phyloP scores from a whole-genome alignment of 23 tunicate genomes.

The Phallusia fumigata region DNA sequence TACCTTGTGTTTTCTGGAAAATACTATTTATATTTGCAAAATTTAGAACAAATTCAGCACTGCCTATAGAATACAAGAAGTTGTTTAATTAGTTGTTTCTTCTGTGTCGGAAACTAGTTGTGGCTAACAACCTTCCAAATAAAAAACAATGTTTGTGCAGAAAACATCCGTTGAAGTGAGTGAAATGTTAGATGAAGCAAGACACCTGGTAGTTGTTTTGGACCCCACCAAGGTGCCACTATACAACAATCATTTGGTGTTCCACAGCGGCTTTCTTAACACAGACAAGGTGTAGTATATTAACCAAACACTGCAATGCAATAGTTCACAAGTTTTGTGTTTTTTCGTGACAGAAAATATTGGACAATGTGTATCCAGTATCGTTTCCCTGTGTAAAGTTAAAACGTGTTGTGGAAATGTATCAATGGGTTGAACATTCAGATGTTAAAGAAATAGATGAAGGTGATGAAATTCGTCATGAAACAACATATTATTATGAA shows the following conservation, averaged over 20 bases:
- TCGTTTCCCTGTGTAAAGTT: conserved; percentile 42
- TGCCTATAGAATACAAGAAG: no score
- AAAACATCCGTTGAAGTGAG: conserved; percentile 24
- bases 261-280: conserved; percentile 26
- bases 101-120: no score
- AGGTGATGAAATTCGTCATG: conserved; percentile 48
- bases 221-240: conserved; percentile 2
- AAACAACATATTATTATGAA: conserved; percentile 61
- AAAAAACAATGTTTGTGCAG: conserved; percentile 4
- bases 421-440: conserved; percentile 84
- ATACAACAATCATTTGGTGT: conserved; percentile 21
- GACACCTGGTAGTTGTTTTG: background rate
- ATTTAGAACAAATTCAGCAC: background rate
- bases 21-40: background rate
- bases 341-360: background rate
- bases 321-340: background rate
- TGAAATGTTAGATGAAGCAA: conserved; percentile 39
- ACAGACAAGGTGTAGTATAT: conserved; percentile 34
- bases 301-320: no score
- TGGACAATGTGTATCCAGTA: background rate
- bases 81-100: no score
- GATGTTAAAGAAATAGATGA: conserved; percentile 46
- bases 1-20: background rate
- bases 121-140: no score
- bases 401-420: conserved; percentile 65